Conservation (phyloP, 2,113 vertebrate genomes). For the Sinocyclocheilus maitianheensis region DNA sequence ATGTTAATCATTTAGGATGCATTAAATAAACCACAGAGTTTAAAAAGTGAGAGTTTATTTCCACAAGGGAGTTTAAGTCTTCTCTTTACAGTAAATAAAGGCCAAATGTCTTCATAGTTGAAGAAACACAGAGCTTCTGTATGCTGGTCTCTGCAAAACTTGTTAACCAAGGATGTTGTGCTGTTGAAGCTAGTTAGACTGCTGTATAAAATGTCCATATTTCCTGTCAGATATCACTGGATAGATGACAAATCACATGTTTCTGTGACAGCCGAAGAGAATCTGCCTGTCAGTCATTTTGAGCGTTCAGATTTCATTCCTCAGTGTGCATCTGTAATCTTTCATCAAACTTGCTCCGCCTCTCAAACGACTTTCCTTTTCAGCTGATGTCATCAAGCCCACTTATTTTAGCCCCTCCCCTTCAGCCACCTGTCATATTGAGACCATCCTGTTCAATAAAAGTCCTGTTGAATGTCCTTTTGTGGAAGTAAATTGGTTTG, state of each 20-base stretch:
- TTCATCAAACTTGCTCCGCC: not conserved
- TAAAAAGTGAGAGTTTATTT: not conserved
- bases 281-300: not conserved
- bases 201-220: not conserved
- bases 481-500: not conserved
- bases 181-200: not conserved
- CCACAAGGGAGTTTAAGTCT: not conserved
- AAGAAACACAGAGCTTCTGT: not conserved
- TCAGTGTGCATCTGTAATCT: not conserved
- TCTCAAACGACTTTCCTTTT: not conserved
- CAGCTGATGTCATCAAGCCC: not conserved
- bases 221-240: not conserved
- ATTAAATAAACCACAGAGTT: not conserved
- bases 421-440: not conserved
- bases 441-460: not conserved
- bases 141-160: not conserved
- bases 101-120: not conserved
- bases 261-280: not conserved
- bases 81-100: not conserved
- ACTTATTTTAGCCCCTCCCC: not conserved
- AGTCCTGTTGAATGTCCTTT: not conserved
- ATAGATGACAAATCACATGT: conserved; percentile 4
- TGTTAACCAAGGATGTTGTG: not conserved
- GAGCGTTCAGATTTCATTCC: not conserved
- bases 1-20: not conserved